These are phyloP conservation scores for Philhelius pedissequus DNA, from an alignment of 2,888 invertebrate species.

Conservation along the genomic window DNA sequence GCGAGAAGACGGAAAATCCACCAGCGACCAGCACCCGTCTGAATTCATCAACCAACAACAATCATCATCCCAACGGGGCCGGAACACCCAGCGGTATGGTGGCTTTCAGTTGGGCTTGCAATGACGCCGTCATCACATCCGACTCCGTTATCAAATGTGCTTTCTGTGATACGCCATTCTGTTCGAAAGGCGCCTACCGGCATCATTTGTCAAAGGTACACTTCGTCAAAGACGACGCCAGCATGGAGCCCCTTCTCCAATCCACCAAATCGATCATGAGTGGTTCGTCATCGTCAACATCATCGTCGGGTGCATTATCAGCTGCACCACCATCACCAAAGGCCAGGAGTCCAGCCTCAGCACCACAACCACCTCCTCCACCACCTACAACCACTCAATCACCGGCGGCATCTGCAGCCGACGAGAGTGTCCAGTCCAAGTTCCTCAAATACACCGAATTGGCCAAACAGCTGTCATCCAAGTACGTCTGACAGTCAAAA, in stretches of 20 bases:
- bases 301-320: conserved; percentile 72
- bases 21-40: conserved; percentile 76
- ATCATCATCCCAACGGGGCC: conserved; percentile 73
- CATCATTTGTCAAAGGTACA: conserved; percentile 98
- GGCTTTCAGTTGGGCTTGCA: conserved; percentile 96
- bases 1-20: conserved; percentile 91
- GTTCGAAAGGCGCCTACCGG: conserved; percentile 97
- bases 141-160: conserved; percentile 96
- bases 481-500: conserved; percentile 87
- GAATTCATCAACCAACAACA: conserved; percentile 64
- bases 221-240: conserved; percentile 94
- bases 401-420: conserved; percentile 83
- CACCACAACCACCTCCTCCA: conserved; percentile 64
- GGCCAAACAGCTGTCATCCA: conserved; percentile 98
- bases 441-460: conserved; percentile 99
- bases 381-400: conserved; percentile 59
- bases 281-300: conserved; percentile 37
- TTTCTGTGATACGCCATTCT: conserved; percentile 96
- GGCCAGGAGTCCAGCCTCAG: conserved; percentile 70
- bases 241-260: conserved; percentile 81
- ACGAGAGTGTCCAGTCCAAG: conserved; percentile 97
- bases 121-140: conserved; percentile 91
- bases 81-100: conserved; percentile 83
- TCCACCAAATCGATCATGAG: conserved; percentile 32
- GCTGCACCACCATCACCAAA: conserved; percentile 69